These are phyloP conservation scores for Nylanderia fulva DNA, from an alignment of 1,140 invertebrate genomes.

Conservation along the genomic window DNA sequence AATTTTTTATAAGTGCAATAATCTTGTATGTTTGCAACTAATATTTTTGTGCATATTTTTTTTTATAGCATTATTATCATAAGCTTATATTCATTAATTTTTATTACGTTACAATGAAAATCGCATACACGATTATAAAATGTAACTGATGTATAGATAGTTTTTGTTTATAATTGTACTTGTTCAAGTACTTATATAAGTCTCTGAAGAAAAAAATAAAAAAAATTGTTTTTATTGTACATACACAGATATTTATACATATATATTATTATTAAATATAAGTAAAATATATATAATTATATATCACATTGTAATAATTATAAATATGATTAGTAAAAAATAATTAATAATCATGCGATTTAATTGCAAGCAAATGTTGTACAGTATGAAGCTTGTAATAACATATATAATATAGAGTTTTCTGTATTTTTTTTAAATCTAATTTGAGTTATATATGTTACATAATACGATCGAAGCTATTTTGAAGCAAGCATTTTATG, in stretches of 20 bases:
- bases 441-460: too few relatives aligned
- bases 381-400: not conserved
- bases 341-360: not conserved
- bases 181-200: conserved; percentile 1
- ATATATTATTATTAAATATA: too few relatives aligned
- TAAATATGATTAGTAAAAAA: not conserved
- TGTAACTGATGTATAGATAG: not conserved
- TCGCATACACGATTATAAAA: not conserved
- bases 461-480: not conserved
- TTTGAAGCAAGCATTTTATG: not conserved
- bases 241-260: not conserved
- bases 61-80: not conserved
- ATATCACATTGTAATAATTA: too few relatives aligned
- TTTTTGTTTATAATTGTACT: not conserved
- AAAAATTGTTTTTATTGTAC: not conserved
- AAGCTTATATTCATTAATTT: not conserved
- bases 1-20: not conserved
- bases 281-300: too few relatives aligned
- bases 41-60: not conserved
- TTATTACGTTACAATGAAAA: not conserved
- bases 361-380: not conserved
- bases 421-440: too few relatives aligned
- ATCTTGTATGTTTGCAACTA: not conserved
- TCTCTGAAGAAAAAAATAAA: not conserved
- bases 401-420: not conserved